Evolutionary conservation across 2,113 vertebrate genomes (phyloP).

Genomic region (Nasalis larvatus): DNA sequence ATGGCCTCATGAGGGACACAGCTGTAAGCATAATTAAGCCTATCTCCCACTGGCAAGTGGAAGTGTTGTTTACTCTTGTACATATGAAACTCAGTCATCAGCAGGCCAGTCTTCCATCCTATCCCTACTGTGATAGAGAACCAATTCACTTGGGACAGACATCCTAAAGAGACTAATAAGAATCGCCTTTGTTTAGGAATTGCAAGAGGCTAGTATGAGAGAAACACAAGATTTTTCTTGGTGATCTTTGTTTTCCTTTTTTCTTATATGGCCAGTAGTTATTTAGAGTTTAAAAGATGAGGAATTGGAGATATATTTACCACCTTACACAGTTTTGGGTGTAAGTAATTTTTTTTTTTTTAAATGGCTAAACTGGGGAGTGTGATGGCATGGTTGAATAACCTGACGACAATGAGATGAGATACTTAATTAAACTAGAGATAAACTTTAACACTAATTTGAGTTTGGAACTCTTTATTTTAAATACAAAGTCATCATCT

Average conservation of each 20-base stretch:
- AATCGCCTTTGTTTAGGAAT: not conserved
- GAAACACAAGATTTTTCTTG: not conserved
- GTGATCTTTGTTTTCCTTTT: not conserved
- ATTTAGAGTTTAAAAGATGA: not conserved
- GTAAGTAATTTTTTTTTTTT: not conserved
- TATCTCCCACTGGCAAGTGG: not conserved
- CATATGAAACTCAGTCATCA: not conserved
- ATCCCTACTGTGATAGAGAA: not conserved
- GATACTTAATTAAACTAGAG: not conserved
- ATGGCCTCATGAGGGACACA: constrained; percentile 22
- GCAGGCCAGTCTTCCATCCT: not conserved
- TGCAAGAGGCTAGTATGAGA: not conserved
- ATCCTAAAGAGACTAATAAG: not conserved
- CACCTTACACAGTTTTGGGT: not conserved
- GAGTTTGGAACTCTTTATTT: not conserved
- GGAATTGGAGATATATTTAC: not conserved
- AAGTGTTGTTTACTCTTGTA: constrained; percentile 29
- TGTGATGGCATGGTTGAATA: not conserved
- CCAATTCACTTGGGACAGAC: not conserved
- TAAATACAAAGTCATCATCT: not conserved
- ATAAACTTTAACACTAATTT: not conserved
- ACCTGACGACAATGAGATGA: not conserved
- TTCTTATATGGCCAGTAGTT: not conserved
- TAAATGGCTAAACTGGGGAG: not conserved
- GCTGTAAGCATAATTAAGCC: constrained; percentile 67